These are phyloP conservation scores for Graptemys geographica DNA, from an alignment of 2,797 vertebrate species.

Conservation along the genomic window DNA sequence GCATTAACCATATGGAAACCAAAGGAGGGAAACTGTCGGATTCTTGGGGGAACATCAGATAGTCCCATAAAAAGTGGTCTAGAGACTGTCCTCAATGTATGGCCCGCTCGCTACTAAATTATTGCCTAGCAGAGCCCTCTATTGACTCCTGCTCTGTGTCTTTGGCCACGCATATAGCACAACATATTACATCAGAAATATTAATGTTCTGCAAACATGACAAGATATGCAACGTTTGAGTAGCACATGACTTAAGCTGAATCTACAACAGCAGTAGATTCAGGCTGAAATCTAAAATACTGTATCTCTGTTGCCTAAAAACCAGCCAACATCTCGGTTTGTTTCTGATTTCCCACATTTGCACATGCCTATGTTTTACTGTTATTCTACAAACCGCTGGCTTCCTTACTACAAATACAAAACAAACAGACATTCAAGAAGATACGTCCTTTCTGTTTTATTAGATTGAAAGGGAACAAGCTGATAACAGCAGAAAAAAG, in stretches of 20 bases:
- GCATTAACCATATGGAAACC: background rate
- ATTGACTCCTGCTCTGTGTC: slow-evolving; percentile 17
- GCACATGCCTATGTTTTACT: background rate
- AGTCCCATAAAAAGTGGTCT: background rate
- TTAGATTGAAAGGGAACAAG: slow-evolving; percentile 75
- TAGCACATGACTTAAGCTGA: background rate
- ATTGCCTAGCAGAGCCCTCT: slow-evolving; percentile 36
- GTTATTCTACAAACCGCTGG: slow-evolving; percentile 35
- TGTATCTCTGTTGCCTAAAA: background rate
- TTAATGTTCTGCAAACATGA: background rate
- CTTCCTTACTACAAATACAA: slow-evolving; percentile 68
- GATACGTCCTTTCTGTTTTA: slow-evolving; percentile 66
- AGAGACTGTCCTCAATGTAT: background rate
- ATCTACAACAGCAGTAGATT: background rate
- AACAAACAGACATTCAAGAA: slow-evolving; percentile 76
- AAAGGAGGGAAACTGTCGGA: background rate
- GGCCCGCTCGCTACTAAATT: background rate
- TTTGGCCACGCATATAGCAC: background rate
- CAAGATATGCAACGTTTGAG: background rate
- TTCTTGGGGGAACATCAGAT: background rate
- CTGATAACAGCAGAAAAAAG: slow-evolving; percentile 75
- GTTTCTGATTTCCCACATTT: slow-evolving; percentile 33
- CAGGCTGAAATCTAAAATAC: background rate
- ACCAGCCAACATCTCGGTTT: background rate
- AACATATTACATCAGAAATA: slow-evolving; percentile 4